Conservation (phyloP, 2,113 vertebrate genomes). For the Daboia siamensis region DNA sequence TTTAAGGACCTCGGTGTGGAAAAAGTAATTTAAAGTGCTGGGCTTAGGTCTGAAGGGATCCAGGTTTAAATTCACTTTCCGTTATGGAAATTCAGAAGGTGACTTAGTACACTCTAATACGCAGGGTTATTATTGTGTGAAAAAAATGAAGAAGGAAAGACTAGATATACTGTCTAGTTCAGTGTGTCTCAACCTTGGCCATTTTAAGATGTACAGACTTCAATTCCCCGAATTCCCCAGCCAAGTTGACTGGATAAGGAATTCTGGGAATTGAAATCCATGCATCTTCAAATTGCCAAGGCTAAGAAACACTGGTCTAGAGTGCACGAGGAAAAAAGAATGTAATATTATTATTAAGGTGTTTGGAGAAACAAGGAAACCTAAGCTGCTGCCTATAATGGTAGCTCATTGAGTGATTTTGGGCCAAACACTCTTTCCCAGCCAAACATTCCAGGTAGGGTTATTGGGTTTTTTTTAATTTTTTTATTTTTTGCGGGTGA, state of each 20-base stretch:
- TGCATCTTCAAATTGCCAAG: background rate
- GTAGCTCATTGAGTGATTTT: background rate
- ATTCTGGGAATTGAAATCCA: background rate
- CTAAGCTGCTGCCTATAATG: background rate
- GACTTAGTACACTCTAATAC: background rate
- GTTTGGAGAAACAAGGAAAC: background rate
- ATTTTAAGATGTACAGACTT: background rate
- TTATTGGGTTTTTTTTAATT: background rate
- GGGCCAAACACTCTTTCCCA: background rate
- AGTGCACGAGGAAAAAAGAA: background rate
- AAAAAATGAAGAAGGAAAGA: background rate
- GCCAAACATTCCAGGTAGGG: background rate
- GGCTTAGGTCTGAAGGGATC: background rate
- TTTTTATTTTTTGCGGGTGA: background rate
- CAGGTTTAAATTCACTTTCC: background rate
- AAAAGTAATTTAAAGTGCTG: background rate
- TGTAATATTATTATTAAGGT: background rate
- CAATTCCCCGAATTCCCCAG: background rate
- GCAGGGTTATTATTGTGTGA: background rate
- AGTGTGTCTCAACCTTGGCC: background rate
- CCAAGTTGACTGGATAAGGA: background rate
- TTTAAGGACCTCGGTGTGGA: background rate
- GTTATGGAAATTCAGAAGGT: background rate
- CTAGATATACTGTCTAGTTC: background rate
- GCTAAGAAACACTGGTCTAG: background rate